Conservation (phyloP, 2,888 invertebrate genomes). For the Alcis repandata region DNA sequence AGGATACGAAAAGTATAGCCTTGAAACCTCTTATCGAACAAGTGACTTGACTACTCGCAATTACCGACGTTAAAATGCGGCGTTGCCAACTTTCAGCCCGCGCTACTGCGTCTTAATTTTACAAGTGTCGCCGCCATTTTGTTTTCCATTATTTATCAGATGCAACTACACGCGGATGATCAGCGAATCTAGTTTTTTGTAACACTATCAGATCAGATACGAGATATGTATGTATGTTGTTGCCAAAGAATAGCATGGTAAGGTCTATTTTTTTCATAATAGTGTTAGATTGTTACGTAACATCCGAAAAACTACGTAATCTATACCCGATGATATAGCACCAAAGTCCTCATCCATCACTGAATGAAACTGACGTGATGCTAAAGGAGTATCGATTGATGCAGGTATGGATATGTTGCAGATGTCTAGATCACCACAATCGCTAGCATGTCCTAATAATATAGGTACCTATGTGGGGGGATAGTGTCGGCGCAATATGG, state of each 20-base stretch:
- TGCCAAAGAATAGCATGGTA: not conserved
- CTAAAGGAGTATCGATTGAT: constrained; percentile 56
- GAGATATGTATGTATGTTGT: constrained; percentile 22
- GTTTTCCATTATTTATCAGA: constrained; percentile 68
- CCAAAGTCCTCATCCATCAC: constrained; percentile 45
- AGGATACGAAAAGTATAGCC: constrained; percentile 77
- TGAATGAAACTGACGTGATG: constrained; percentile 54
- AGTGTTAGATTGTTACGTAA: constrained; percentile 36
- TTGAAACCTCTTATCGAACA: constrained; percentile 85
- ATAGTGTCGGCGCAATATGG: constrained; percentile 84
- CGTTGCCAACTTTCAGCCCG: constrained; percentile 80
- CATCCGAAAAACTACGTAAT: constrained; percentile 25
- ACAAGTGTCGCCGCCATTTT: constrained; percentile 76
- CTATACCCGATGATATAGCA: constrained; percentile 41
- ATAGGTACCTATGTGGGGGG: constrained; percentile 70
- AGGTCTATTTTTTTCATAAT: not conserved
- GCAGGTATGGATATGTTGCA: constrained; percentile 67
- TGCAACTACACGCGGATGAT: constrained; percentile 62
- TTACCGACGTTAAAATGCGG: constrained; percentile 68
- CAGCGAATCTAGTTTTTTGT: constrained; percentile 45
- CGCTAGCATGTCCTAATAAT: constrained; percentile 61
- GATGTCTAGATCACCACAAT: constrained; percentile 65
- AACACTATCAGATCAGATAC: constrained; percentile 22
- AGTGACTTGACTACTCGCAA: constrained; percentile 74
- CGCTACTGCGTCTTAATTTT: constrained; percentile 82